Evolutionary conservation across 2,113 vertebrate species (phyloP).

Genomic region (Sinocyclocheilus grahami): DNA sequence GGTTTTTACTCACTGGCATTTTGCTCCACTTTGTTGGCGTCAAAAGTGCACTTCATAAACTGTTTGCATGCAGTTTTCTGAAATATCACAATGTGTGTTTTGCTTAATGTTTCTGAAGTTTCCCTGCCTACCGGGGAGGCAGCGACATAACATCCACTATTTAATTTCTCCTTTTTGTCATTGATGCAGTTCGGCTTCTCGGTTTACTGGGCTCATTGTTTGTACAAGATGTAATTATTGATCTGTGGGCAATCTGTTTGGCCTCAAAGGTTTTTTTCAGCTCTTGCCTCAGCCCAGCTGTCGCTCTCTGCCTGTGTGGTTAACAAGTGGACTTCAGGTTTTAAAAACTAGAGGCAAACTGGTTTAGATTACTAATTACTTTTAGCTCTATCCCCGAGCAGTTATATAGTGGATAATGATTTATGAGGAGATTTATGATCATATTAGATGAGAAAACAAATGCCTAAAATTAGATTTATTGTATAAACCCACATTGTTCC

Average conservation of each 20-base stretch:
- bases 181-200: slow-evolving; percentile 25
- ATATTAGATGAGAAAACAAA: no score
- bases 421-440: no score
- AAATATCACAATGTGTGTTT: slow-evolving; percentile 30
- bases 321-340: slow-evolving; percentile 6
- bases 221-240: slow-evolving; percentile 45
- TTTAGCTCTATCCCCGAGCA: neutral
- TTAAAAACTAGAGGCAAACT: neutral
- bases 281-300: slow-evolving; percentile 18
- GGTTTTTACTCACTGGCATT: neutral
- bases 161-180: slow-evolving; percentile 37
- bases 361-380: slow-evolving; percentile 1
- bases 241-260: slow-evolving; percentile 31
- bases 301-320: slow-evolving; percentile 5
- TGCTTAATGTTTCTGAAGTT: neutral
- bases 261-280: neutral
- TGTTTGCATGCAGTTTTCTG: slow-evolving; percentile 39
- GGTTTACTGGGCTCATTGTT: slow-evolving; percentile 33
- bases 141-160: neutral
- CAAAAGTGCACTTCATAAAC: slow-evolving; percentile 17
- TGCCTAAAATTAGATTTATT: no score
- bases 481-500: neutral
- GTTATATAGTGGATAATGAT: no score
- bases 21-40: neutral
- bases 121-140: neutral